phyloP scores from a whole-genome alignment of 2,113 vertebrate species.

The Tupaia chinensis region DNA sequence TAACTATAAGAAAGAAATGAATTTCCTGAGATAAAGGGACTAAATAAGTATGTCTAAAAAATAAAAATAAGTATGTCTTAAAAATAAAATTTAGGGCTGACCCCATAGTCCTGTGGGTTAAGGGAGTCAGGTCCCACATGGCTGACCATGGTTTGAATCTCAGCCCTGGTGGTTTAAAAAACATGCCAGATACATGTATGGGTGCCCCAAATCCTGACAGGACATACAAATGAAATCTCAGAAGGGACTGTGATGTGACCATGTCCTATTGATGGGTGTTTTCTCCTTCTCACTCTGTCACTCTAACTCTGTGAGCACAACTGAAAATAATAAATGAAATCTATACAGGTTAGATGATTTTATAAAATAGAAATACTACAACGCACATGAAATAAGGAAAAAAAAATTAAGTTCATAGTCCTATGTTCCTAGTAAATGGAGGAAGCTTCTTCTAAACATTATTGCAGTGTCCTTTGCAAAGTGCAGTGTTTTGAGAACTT shows the following conservation, averaged over 20 bases:
- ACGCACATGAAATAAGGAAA: constrained; percentile 33
- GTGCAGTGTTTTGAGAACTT: constrained; percentile 29
- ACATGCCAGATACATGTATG: too few relatives aligned
- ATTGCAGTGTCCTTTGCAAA: neutral
- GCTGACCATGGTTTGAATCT: too few relatives aligned
- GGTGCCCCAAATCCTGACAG: too few relatives aligned
- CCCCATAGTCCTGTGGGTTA: too few relatives aligned
- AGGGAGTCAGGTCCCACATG: too few relatives aligned
- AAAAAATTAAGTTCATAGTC: neutral
- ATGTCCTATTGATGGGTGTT: too few relatives aligned
- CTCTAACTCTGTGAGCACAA: too few relatives aligned
- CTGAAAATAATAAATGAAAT: neutral
- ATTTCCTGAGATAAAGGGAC: neutral
- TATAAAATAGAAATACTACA: constrained; percentile 29
- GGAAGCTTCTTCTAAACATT: neutral
- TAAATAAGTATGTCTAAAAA: neutral
- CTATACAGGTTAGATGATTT: constrained; percentile 35
- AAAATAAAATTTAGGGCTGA: too few relatives aligned
- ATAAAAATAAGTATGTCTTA: neutral
- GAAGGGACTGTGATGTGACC: too few relatives aligned
- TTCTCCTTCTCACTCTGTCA: too few relatives aligned
- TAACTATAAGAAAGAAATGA: neutral
- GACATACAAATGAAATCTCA: too few relatives aligned
- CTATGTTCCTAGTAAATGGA: neutral
- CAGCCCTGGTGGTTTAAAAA: too few relatives aligned